A percentile compares a stretch with the other conserved stretches of the same genome.
Conservation (phyloP, 2,113 vertebrate genomes). For the Toxostoma redivivum region DNA sequence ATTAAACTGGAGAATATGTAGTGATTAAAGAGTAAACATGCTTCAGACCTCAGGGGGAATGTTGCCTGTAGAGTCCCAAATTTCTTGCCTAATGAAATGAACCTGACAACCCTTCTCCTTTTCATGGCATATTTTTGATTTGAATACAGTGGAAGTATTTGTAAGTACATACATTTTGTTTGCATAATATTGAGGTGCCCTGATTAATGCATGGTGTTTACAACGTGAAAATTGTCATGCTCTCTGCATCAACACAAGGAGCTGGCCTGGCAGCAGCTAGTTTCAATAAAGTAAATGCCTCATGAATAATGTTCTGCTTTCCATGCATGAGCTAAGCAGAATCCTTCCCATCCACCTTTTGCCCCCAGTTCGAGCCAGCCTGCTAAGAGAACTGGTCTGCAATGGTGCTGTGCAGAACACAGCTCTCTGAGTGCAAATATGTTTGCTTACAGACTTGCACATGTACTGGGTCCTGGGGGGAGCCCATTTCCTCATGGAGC, state of each 20-base stretch:
- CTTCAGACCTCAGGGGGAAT: neutral
- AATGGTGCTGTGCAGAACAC: rapidly evolving
- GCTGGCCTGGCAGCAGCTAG: neutral
- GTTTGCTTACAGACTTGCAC: neutral
- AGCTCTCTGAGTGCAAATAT: neutral
- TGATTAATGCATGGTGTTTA: constrained; percentile 38
- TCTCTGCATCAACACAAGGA: neutral
- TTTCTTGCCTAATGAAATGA: neutral
- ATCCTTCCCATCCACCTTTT: neutral
- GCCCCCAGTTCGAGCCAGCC: neutral
- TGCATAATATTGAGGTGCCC: constrained; percentile 43
- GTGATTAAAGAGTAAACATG: neutral
- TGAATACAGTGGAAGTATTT: neutral
- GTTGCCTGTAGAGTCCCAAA: neutral
- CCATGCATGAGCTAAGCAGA: neutral
- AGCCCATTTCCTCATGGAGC: neutral
- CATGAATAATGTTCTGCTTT: constrained; percentile 1
- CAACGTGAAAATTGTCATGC: constrained; percentile 39
- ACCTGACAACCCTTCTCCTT: neutral
- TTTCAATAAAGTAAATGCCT: constrained; percentile 19
- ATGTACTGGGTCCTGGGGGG: neutral
- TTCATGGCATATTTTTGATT: constrained; percentile 10
- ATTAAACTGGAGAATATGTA: neutral
- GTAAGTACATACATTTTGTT: constrained; percentile 9
- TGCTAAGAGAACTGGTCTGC: neutral